These are phyloP conservation scores for Discoglossus pictus DNA, from an alignment of 2,797 vertebrate species.

Conservation along the genomic window DNA sequence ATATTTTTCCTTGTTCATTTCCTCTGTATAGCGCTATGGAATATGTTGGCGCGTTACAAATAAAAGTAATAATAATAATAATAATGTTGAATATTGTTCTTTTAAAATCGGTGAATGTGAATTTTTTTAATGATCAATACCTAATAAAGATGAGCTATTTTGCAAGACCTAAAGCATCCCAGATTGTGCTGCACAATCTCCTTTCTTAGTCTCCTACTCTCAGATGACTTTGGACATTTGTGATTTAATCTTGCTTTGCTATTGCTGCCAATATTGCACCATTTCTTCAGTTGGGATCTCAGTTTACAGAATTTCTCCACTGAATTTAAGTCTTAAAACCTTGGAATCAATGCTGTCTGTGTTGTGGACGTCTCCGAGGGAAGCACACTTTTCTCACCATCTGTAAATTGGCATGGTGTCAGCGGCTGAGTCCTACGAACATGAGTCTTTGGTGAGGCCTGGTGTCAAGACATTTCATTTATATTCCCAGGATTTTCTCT, in stretches of 20 bases:
- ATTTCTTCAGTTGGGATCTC: not conserved
- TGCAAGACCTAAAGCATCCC: too few relatives aligned
- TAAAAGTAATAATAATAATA: too few relatives aligned
- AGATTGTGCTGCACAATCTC: too few relatives aligned
- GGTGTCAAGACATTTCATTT: not conserved
- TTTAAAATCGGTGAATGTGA: too few relatives aligned
- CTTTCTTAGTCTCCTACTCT: too few relatives aligned
- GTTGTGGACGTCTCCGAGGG: not conserved
- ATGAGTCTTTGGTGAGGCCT: not conserved
- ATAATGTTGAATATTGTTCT: too few relatives aligned
- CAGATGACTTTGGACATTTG: too few relatives aligned
- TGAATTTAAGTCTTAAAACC: not conserved
- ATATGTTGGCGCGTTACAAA: too few relatives aligned
- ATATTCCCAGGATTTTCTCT: not conserved
- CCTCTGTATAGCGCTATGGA: too few relatives aligned
- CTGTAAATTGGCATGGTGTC: not conserved
- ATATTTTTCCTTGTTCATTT: too few relatives aligned
- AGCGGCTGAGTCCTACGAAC: not conserved
- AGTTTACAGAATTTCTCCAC: not conserved
- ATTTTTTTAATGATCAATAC: too few relatives aligned
- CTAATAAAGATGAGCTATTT: too few relatives aligned
- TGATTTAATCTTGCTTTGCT: not conserved
- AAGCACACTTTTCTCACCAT: constrained; percentile 12
- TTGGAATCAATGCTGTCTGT: not conserved
- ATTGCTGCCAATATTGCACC: not conserved